Evolutionary conservation across 2,888 invertebrate genomes (phyloP).

Genomic region (Teinopalpus imperialis): DNA sequence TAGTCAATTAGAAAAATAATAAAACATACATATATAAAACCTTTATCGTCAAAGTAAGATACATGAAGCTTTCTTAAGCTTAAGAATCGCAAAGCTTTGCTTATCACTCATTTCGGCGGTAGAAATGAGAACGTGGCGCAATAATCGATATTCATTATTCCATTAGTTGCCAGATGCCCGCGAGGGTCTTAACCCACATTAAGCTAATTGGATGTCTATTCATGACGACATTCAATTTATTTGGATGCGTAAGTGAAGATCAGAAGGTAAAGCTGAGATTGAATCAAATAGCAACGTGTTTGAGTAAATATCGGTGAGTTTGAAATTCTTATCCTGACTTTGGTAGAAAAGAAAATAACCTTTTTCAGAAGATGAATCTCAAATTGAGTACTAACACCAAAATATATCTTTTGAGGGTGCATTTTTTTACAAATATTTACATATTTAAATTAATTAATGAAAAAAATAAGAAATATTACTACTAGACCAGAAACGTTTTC

Average conservation of each 20-base stretch:
- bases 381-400: too few species aligned
- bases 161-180: constrained; percentile 27
- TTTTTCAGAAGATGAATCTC: too few species aligned
- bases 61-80: too few species aligned
- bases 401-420: too few species aligned
- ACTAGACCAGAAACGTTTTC: too few species aligned
- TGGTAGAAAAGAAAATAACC: too few species aligned
- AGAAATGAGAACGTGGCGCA: constrained; percentile 15
- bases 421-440: too few species aligned
- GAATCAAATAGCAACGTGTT: constrained; percentile 10
- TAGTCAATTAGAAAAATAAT: too few species aligned
- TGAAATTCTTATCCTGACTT: neutral
- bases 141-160: constrained; percentile 30
- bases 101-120: neutral
- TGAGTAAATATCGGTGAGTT: neutral
- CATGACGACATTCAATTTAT: constrained; percentile 23
- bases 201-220: constrained; percentile 24
- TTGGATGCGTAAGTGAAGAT: constrained; percentile 18
- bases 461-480: too few species aligned
- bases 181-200: constrained; percentile 24
- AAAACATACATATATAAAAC: too few species aligned
- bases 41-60: too few species aligned
- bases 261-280: constrained; percentile 11
- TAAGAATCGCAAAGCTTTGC: neutral
- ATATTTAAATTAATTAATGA: too few species aligned